These are phyloP conservation scores for Leucozona laternaria DNA, from an alignment of 2,888 invertebrate species.

Conservation along the genomic window DNA sequence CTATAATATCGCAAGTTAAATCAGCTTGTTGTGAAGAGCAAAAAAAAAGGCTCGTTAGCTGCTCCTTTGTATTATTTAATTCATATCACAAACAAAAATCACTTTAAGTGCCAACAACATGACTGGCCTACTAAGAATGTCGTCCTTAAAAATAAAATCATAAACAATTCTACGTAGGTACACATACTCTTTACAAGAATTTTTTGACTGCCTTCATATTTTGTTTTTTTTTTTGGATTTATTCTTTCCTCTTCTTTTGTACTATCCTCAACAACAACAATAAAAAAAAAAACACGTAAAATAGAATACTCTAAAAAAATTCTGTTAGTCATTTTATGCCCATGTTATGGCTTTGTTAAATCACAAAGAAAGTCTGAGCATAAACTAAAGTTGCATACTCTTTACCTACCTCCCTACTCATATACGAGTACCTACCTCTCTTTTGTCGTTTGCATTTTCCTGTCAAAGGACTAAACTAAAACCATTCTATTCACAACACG, in stretches of 20 bases:
- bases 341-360: conserved; percentile 33
- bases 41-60: neutral
- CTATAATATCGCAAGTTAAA: neutral
- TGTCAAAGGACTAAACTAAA: conserved; percentile 31
- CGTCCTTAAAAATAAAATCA: neutral
- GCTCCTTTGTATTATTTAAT: conserved; percentile 2
- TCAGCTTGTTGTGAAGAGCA: neutral
- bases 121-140: neutral
- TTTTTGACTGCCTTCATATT: neutral
- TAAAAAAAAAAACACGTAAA: neutral
- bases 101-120: conserved; percentile 10
- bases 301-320: conserved; percentile 25
- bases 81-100: conserved; percentile 22
- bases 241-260: conserved; percentile 21
- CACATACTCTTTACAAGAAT: neutral
- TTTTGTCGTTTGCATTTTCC: conserved; percentile 8
- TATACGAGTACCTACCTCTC: neutral
- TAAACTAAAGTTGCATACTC: neutral
- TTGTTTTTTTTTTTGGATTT: neutral
- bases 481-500: conserved; percentile 32
- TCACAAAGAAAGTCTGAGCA: conserved; percentile 7
- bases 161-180: neutral
- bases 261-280: conserved; percentile 21
- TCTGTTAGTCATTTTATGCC: conserved; percentile 59
- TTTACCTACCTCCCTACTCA: too few relatives aligned